Evolutionary conservation across 2,113 vertebrate species (phyloP).

Genomic region (Ursus arctos): DNA sequence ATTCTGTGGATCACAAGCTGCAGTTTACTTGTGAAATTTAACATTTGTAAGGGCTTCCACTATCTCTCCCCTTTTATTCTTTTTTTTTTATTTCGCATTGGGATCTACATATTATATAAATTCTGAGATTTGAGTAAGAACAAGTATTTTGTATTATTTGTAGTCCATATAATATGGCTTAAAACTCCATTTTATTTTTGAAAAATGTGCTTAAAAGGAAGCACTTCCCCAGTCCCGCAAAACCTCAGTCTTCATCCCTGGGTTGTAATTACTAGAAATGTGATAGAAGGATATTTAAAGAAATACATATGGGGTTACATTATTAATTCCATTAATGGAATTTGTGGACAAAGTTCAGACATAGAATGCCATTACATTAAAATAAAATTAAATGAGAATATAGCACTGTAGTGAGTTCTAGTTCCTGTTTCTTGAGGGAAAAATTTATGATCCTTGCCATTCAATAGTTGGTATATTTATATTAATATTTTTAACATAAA

Average conservation of each 20-base stretch:
- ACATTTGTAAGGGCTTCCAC: neutral
- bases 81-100: neutral
- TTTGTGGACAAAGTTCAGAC: neutral
- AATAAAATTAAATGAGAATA: slow-evolving; percentile 23
- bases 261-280: neutral
- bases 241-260: neutral
- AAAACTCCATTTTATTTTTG: neutral
- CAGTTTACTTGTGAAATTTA: slow-evolving; percentile 42
- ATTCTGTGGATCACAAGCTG: neutral
- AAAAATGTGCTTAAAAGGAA: slow-evolving; percentile 1
- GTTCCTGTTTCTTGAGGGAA: slow-evolving; percentile 13
- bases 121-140: neutral
- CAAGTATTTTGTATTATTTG: slow-evolving; percentile 29
- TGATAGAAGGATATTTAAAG: slow-evolving; percentile 45
- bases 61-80: neutral
- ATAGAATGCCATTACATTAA: slow-evolving; percentile 28
- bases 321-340: neutral
- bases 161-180: neutral
- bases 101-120: neutral
- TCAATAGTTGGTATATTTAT: neutral
- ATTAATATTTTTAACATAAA: neutral
- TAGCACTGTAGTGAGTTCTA: neutral
- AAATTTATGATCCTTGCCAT: neutral
- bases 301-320: neutral
- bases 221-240: neutral